These are phyloP conservation scores for Tigriopus californicus DNA, from an alignment of 2,888 invertebrate species.

Conservation along the genomic window DNA sequence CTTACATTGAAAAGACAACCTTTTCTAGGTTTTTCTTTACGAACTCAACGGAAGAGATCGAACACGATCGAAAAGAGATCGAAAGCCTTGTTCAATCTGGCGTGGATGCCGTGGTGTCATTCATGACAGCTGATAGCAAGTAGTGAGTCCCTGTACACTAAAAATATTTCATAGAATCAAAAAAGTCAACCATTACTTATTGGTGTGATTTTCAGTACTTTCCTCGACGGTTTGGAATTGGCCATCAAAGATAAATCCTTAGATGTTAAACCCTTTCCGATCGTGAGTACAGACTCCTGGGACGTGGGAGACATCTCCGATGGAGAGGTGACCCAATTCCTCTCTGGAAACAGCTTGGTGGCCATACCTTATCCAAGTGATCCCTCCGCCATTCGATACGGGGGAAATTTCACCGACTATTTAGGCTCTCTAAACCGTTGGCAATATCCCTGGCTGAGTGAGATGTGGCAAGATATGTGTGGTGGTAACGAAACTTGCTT, in stretches of 20 bases:
- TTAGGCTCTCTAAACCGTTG: too few relatives aligned
- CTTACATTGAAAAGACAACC: too few relatives aligned
- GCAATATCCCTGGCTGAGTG: background rate
- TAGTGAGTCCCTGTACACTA: background rate
- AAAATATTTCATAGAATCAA: background rate
- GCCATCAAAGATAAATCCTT: too few relatives aligned
- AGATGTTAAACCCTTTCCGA: too few relatives aligned
- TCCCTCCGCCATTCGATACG: background rate
- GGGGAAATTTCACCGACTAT: background rate
- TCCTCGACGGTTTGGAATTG: too few relatives aligned
- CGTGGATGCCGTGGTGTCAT: background rate
- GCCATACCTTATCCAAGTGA: background rate
- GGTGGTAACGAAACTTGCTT: background rate
- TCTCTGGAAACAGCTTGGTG: background rate
- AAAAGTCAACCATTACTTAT: too few relatives aligned
- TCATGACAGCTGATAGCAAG: constrained; percentile 7
- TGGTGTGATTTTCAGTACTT: too few relatives aligned
- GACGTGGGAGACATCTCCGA: background rate
- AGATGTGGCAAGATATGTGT: background rate
- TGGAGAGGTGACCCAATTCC: too few relatives aligned
- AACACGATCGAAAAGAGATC: background rate
- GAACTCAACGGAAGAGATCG: background rate
- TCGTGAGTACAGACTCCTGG: constrained; percentile 1
- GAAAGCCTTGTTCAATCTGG: background rate
- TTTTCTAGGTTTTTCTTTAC: background rate